Base-by-base conservation (phyloP, 2,888 invertebrate genomes). In the Gibbula magus region DNA sequence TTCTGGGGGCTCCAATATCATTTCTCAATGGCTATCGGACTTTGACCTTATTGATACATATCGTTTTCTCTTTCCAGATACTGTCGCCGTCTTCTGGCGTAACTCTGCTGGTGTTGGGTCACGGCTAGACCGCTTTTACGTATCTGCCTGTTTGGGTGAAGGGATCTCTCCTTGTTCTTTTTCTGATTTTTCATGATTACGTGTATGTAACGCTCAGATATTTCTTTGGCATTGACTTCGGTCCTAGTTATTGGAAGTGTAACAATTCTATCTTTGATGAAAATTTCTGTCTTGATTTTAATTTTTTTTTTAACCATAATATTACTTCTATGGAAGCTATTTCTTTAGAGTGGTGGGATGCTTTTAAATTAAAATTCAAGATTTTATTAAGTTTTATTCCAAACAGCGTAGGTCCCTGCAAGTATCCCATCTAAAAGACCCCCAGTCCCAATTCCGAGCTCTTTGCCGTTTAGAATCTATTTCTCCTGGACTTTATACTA, bases 131-230 rank as follows among this genome's bases (percentile, higher is more conserved):
- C 45, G 45, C 45, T 45, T 45, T 45, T 45, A 45, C 45, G 45
- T 45, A 45, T 45, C 45, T 45, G 45, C 45, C 45, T 45, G 8
- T 45, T 8, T 45, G 45, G 45, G 45, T 45, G 45, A 45, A 8
- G 45, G 45, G 45, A 45, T 45, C 45, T 45, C 45, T 45, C 45
- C 45, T 45, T 45, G 45, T 45, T 45, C 45, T 10, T 45, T 45
- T 45, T 45, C 45, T 45, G 45, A 45, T n/a, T n/a, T n/a, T n/a
- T 45, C 45, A 45, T 45, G 45, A 45, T 18, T 20, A 10, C 76
- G 74, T 25, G 74, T 73, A 5, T 35, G 82, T 18, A 78, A 81
- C 76, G n/a, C 76, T 45, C 79, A 77, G 75, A 22, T 35, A 76
- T 76, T 20, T 61, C 45, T 56, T 53, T 18, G 56, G 76, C 45